These are phyloP conservation scores for Ceratina japonica DNA, from an alignment of 1,140 invertebrate species.

Conservation along the genomic window DNA sequence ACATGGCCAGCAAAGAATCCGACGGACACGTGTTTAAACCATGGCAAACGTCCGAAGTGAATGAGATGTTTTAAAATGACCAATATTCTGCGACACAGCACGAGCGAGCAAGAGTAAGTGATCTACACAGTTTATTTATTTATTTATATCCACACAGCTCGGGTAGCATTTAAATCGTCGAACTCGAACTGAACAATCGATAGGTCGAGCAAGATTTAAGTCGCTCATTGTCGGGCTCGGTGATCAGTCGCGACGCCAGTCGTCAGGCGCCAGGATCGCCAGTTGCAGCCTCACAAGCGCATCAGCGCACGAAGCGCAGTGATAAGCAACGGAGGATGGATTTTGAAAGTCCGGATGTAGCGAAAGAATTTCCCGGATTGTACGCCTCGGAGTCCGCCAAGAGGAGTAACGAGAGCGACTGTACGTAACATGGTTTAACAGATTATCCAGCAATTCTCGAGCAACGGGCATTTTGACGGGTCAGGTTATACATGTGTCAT, in stretches of 20 bases:
- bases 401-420: slow-evolving; percentile 91
- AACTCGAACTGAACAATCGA: slow-evolving; percentile 39
- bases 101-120: too few relatives aligned
- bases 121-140: too few relatives aligned
- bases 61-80: not conserved
- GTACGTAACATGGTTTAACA: slow-evolving; percentile 80
- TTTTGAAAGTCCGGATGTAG: slow-evolving; percentile 93
- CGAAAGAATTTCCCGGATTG: slow-evolving; percentile 93
- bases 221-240: not conserved
- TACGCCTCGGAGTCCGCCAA: slow-evolving; percentile 89
- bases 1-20: slow-evolving; percentile 67
- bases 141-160: too few relatives aligned
- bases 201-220: slow-evolving; percentile 28
- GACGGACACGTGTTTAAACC: slow-evolving; percentile 64
- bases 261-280: too few relatives aligned
- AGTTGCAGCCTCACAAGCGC: too few relatives aligned
- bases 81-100: too few relatives aligned
- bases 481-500: slow-evolving; percentile 59
- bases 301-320: too few relatives aligned
- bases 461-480: not conserved
- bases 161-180: too few relatives aligned
- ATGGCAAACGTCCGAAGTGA: slow-evolving; percentile 31
- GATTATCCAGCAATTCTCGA: not conserved
- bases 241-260: not conserved
- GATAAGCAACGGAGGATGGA: slow-evolving; percentile 83